Evolutionary conservation across 2,113 vertebrate genomes (phyloP).

Genomic region (Ageneiosus marmoratus): DNA sequence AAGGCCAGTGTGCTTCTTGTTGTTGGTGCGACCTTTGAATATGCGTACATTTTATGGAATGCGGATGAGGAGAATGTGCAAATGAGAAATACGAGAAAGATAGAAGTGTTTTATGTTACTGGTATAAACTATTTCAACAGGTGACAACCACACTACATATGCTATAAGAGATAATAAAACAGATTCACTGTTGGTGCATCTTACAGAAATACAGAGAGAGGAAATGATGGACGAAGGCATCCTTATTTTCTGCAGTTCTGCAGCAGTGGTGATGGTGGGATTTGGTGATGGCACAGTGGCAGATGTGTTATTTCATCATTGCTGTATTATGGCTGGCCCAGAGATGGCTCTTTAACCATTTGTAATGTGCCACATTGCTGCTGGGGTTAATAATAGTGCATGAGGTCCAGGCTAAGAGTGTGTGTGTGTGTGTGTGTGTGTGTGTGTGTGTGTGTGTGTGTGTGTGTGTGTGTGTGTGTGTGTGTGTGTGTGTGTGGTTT

Average conservation of each 20-base stretch:
- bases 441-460: neutral
- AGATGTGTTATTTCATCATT: slow-evolving; percentile 67
- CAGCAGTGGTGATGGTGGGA: slow-evolving; percentile 28
- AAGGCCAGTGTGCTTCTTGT: neutral
- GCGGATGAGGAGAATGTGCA: neutral
- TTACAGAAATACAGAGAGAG: neutral
- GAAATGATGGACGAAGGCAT: neutral
- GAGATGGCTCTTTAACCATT: slow-evolving; percentile 59
- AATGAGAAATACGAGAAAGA: neutral
- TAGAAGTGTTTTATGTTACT: neutral
- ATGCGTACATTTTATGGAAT: neutral
- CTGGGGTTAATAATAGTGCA: slow-evolving; percentile 70
- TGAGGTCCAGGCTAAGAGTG: slow-evolving; percentile 39
- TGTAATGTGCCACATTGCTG: slow-evolving; percentile 66
- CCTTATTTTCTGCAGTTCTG: neutral
- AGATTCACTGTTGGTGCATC: neutral
- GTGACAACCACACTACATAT: neutral
- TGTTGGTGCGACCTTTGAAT: slow-evolving; percentile 9
- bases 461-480: neutral
- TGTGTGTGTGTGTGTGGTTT: neutral
- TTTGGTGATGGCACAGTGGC: slow-evolving; percentile 47
- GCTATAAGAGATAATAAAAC: neutral
- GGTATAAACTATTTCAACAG: neutral
- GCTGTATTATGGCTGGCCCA: slow-evolving; percentile 58
- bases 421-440: neutral